Base-by-base conservation (phyloP, 1,140 invertebrate species). In the Sitodiplosis mosellana region DNA sequence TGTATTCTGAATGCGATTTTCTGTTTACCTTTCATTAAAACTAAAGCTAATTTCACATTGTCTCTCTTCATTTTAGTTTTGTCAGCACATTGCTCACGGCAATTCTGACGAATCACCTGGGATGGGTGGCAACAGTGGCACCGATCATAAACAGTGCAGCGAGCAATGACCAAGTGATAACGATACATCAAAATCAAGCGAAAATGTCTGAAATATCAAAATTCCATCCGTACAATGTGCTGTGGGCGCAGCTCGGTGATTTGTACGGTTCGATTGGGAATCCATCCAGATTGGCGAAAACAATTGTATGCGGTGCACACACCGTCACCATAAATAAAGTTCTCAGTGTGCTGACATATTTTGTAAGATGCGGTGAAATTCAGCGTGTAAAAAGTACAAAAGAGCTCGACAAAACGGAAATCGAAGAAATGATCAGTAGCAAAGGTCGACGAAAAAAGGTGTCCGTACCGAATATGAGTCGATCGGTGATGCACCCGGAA, bases 1-100 rank as follows among this genome's bases (percentile, higher is more conserved):
- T 83, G 83, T 79, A 57, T 15, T 8, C 2, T 44, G 18, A 15
- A 44, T 49, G 18, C 11, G 42, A 38, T 12, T 4, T 47, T 17
- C 46, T 48, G 45, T 47, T 43, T 18, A 43, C 51, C 45, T 48
- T 45, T 54, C n/a, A n/a, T n/a, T n/a, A n/a, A n/a, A n/a, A n/a
- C n/a, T n/a, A n/a, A n/a, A n/a, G n/a, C n/a, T n/a, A n/a, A n/a
- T n/a, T n/a, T n/a, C n/a, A n/a, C n/a, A n/a, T 52, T 33, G 47
- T 17, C 49, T 19, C 54, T 46, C 48, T 37, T 19, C 4, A 48
- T 75, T 74, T 48, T 70, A 93, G 88, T 69, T 93, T 93, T 67
- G 72, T 92, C 47, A 91, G 87, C 60, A 89, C 84, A 14, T 69
- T 92, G 46, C 61, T 92, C 19, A 92, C 87, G 5, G 84, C 85